Percentiles rank a stretch among this genome's conserved stretches.
These are phyloP conservation scores for Drosophila anceps DNA, from an alignment of 2,888 invertebrate genomes.

Conservation along the genomic window DNA sequence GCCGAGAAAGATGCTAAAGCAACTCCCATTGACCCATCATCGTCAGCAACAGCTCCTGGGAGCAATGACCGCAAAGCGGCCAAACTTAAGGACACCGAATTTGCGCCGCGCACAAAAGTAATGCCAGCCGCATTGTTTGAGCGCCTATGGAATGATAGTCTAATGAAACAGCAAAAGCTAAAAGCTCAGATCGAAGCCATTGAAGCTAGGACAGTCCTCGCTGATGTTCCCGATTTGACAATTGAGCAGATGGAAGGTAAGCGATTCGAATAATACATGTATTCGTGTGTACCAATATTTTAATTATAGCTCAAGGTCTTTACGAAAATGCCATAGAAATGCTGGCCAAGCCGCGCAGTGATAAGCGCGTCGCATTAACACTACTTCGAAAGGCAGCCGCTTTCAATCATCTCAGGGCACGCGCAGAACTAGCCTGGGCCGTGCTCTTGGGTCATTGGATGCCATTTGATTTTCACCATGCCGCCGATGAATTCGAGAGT, in stretches of 20 bases:
- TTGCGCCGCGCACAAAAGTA: slow-evolving; percentile 63
- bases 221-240: slow-evolving; percentile 82
- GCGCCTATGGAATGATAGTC: slow-evolving; percentile 73
- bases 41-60: slow-evolving; percentile 46
- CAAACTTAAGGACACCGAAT: slow-evolving; percentile 63
- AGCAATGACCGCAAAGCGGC: slow-evolving; percentile 63
- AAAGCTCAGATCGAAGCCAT: slow-evolving; percentile 75
- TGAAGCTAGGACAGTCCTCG: slow-evolving; percentile 50
- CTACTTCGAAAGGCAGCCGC: slow-evolving; percentile 92
- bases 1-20: slow-evolving; percentile 47
- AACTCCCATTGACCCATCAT: slow-evolving; percentile 15
- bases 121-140: slow-evolving; percentile 73
- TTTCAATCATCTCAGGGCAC: slow-evolving; percentile 92
- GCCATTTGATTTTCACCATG: slow-evolving; percentile 91
- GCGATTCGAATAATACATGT: neutral
- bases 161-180: slow-evolving; percentile 72
- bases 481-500: slow-evolving; percentile 91
- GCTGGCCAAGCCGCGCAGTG: slow-evolving; percentile 90
- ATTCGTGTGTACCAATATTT: neutral
- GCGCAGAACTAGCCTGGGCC: slow-evolving; percentile 95
- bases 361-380: slow-evolving; percentile 91
- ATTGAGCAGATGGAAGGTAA: slow-evolving; percentile 88
- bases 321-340: slow-evolving; percentile 90
- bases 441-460: slow-evolving; percentile 93
- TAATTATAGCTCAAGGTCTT: slow-evolving; percentile 89